phyloP scores from a whole-genome alignment of 2,113 vertebrate genomes.

The Saimiri boliviensis region DNA sequence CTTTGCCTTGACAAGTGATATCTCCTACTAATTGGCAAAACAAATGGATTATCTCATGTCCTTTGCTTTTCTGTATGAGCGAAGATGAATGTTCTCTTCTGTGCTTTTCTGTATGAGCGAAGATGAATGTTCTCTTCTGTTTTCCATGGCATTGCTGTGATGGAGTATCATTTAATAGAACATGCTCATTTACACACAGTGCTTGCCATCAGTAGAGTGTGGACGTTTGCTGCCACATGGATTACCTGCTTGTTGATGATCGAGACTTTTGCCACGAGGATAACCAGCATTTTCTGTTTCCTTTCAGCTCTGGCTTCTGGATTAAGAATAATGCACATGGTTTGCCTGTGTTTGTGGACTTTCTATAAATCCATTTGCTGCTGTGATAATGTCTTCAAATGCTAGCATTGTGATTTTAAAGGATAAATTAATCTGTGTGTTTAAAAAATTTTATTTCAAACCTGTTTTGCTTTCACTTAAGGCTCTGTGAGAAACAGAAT shows the following conservation, averaged over 20 bases:
- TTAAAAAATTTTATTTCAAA: constrained; percentile 5
- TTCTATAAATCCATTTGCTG: not conserved
- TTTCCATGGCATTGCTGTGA: not conserved
- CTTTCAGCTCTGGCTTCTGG: not conserved
- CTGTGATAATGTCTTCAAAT: not conserved
- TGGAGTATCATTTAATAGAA: not conserved
- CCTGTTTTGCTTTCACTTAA: not conserved
- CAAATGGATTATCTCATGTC: not conserved
- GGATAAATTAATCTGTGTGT: not conserved
- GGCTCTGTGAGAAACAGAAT: not conserved
- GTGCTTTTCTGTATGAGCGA: not conserved
- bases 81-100: not conserved
- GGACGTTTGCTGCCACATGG: not conserved
- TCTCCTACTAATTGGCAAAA: not conserved
- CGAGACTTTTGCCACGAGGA: not conserved
- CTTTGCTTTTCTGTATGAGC: not conserved
- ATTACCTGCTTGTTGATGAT: not conserved
- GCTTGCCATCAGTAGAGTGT: not conserved
- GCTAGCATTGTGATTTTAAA: not conserved
- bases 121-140: not conserved
- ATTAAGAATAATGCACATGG: not conserved
- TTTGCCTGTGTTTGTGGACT: not conserved
- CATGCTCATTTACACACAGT: not conserved
- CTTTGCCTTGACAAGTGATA: not conserved
- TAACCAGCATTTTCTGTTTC: not conserved